These are phyloP conservation scores for Urophycis tenuis DNA, from an alignment of 2,797 vertebrate species.

Conservation along the genomic window DNA sequence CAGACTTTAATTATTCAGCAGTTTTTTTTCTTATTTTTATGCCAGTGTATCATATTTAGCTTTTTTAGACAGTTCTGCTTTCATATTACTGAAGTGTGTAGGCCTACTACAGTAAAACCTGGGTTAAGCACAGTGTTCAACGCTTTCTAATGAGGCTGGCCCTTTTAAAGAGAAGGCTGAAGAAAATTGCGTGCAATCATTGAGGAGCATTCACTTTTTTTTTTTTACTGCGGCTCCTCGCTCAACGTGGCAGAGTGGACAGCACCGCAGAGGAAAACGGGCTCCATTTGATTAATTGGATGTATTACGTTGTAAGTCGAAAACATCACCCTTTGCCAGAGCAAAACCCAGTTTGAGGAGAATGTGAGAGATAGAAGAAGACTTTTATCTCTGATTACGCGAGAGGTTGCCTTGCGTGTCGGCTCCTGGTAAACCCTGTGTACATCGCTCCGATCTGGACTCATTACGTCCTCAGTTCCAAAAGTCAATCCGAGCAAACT, in stretches of 20 bases:
- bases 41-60: neutral
- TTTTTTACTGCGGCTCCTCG: neutral
- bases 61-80: neutral
- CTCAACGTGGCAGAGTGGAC: neutral
- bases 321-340: neutral
- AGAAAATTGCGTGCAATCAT: neutral
- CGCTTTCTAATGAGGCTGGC: neutral
- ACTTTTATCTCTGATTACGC: neutral
- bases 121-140: neutral
- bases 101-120: constrained; percentile 13
- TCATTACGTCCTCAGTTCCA: neutral
- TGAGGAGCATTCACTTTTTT: neutral
- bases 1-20: constrained; percentile 24
- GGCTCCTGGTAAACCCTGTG: neutral
- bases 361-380: neutral
- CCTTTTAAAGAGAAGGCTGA: neutral
- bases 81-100: neutral
- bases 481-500: neutral
- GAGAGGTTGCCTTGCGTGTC: neutral
- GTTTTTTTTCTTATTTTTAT: constrained; percentile 14
- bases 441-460: neutral
- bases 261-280: neutral
- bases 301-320: neutral
- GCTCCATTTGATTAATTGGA: neutral
- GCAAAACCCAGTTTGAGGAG: neutral